Base-by-base conservation (phyloP, 1,140 invertebrate genomes). In the Solenopsis fugax region DNA sequence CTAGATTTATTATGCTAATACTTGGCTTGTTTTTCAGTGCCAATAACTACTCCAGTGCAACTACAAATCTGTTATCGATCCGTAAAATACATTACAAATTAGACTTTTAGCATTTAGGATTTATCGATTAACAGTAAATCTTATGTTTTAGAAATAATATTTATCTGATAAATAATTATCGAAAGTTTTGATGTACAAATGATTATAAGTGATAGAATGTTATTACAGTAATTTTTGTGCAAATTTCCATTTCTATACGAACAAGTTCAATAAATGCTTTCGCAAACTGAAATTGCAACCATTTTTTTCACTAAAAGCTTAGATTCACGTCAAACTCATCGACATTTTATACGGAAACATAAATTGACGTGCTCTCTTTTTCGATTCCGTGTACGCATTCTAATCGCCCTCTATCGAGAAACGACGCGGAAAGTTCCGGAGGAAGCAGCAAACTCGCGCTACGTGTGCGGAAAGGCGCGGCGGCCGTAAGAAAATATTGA, bases 401-500 rank as follows among this genome's bases (percentile, higher is more conserved):
- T 84, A 84, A 84, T 84, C 76, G 45, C 16, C 80, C 45, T 54
- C 78, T 60, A 67, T 80, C 78, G 80, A 73, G 86, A 88, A 67
- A 60, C 24, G 54, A 50, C 54, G 54, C 54, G 69, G 86, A 88
- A 89, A 82, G 81, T 80, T 76, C 73, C 69, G 86, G 73, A 81
- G 86, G 73, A 81, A 80, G 64, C 77, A 45, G 80, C 45, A 60
- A 84, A 84, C 80, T 73, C 54, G 80, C 45, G 77, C 69, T 84
- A 73, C 67, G 67, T 73, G 80, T 73, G 67, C 80, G 80, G 80
- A 60, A 75, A 84, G 69, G 80, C 69, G 80, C 80, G 80, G 76
- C 88, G 58, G 67, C 78, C 76, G 72, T 84, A 81, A 87, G 73
- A 64, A 89, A 91, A 88, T 89, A 91, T 91, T 85, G 89, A 89